Base-by-base conservation (phyloP, 1,140 invertebrate genomes). In the Pseudomyrmex sp. region DNA sequence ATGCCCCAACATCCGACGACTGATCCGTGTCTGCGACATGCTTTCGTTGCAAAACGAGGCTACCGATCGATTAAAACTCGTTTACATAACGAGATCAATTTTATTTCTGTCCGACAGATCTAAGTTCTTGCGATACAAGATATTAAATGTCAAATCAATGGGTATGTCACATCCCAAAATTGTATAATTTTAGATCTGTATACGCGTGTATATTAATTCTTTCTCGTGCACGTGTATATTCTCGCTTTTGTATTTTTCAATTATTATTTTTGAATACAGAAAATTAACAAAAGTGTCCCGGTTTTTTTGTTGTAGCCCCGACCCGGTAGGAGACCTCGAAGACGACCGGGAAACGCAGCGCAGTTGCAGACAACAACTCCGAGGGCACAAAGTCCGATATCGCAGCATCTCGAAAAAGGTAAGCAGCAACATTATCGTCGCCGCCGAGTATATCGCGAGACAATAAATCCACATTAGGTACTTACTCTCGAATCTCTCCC, bases 321-420 rank as follows among this genome's bases (percentile, higher is more conserved):
- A 91, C 88, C 90, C 20, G 93, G 93, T 80, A 91, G 93, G 54
- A 93, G 93, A 90, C 92, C 93, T 5, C 92, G 93, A 84, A 92
- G 93, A 86, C 93, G 93, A 72, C 93, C 93, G 48, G 93, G 91
- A 82, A 93, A 92, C 85, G 88, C 91, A 56, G 73, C 93, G 13
- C 92, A 93, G 62, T 79, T 93, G 44, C 91, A 92, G 75, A 83
- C 93, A 68, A 89, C 92, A 68, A 89, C 92, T 52, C 86, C 92
- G 72, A 91, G 92, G 87, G 91, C 90, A 59, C 93, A 93, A 82
- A 93, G 92, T 73, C 92, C 93, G 13, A 90, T 93, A 70, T 90
- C 93, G 0, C 93, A 93, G 85, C 93, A 93, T 68, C 90, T 93
- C 46, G 93, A 93, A 84, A 94, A 93, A 93, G 93, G 93, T 94